A percentile compares a stretch with the other conserved stretches of the same genome.
Conservation (phyloP, 2,888 invertebrate species). For the Nymphalis urticae region DNA sequence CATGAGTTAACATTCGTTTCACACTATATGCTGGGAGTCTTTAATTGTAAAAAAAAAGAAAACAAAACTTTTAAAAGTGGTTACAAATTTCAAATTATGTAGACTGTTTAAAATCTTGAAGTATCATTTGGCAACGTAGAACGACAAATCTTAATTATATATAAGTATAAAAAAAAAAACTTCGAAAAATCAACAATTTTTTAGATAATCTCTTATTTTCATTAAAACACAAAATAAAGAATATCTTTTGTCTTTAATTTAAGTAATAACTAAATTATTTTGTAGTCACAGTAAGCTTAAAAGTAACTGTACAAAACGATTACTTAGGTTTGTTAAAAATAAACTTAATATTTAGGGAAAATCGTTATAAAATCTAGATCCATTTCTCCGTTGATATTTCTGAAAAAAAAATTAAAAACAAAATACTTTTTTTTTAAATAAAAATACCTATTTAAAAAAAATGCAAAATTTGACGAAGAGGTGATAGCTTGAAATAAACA, state of each 20-base stretch:
- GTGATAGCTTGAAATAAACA: not conserved
- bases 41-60: too few relatives aligned
- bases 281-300: constrained; percentile 10
- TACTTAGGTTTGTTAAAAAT: constrained; percentile 3
- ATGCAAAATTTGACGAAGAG: not conserved
- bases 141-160: not conserved
- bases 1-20: too few relatives aligned
- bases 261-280: constrained; percentile 13
- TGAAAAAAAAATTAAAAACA: constrained; percentile 18
- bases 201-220: not conserved
- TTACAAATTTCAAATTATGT: too few relatives aligned
- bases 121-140: too few relatives aligned
- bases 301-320: constrained; percentile 8
- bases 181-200: not conserved
- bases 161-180: not conserved
- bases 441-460: too few relatives aligned
- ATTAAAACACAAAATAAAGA: constrained; percentile 6
- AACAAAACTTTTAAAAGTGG: too few relatives aligned
- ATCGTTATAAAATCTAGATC: constrained; percentile 12
- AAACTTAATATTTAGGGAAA: constrained; percentile 4
- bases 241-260: constrained; percentile 6
- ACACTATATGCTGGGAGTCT: too few relatives aligned
- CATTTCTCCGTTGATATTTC: constrained; percentile 24
- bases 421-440: not conserved
- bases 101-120: too few relatives aligned